Base-by-base conservation (phyloP, 2,113 vertebrate species). In the Rhodinocichla rosea region DNA sequence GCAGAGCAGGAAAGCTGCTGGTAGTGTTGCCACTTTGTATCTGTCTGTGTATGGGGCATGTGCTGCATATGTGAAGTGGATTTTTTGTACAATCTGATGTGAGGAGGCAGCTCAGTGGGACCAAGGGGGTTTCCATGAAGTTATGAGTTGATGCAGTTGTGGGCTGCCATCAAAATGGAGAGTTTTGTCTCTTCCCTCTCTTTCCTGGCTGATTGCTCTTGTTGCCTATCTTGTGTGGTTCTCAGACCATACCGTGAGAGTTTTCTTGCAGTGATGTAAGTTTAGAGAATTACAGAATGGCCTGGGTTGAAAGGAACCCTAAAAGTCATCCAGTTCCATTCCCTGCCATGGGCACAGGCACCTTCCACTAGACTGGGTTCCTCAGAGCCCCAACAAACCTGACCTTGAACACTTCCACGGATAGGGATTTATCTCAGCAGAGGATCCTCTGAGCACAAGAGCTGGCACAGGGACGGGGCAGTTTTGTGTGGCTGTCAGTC, bases 61-160 rank as follows among this genome's bases (percentile, higher is more conserved):
- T 67, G n/a, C 68, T 76, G 37, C 15, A 0, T 23, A 1, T 39
- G 2, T 53, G 6, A 55, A 87, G 83, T 40, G 53, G 11, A 10
- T n/a, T 40, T 84, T 85, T 77, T 8, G 33, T 32, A 15, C 42
- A 15, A 15, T 23, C 9, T 39, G 28, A 10, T 6, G 40, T 20
- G 13, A 42, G 33, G 20, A 64, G 65, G 40, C 60, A 65, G 65
- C 50, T 92, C 40, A 65, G 70, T 65, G 47, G 50, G 50, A 42
- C 23, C 0, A 0, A 28, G 4, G 11, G 33, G 20, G 5, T n/a
- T 90, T 64, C 44, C n/a, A 7, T 10, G 53, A 42, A 30, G 11
- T 30, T 59, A 7, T 37, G 74, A 64, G 53, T 67, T 88, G 59
- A 27, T 6, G 17, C 18, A 30, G 24, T 24, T 84, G 22, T 21